Conservation (phyloP, 2,888 invertebrate genomes). For the Thera britannica region DNA sequence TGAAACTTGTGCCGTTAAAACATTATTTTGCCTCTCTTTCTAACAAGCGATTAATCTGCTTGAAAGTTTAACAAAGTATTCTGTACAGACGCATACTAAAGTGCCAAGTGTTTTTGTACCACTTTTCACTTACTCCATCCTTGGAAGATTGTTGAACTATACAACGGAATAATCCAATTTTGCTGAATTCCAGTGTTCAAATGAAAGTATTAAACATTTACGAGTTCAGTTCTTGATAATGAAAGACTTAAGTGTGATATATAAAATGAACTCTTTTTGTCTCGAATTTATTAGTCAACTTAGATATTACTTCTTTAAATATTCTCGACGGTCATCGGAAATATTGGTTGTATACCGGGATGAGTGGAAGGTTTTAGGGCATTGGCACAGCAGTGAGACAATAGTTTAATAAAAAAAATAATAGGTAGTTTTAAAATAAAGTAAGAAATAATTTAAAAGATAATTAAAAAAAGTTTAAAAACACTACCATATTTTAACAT, state of each 20-base stretch:
- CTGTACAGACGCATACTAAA: conserved; percentile 57
- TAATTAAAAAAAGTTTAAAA: no score
- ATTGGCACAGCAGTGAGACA: no score
- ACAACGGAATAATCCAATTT: conserved; percentile 14
- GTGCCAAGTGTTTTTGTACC: conserved; percentile 17
- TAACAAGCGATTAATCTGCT: conserved; percentile 60
- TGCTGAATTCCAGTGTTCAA: conserved; percentile 6
- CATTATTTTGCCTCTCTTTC: conserved; percentile 52
- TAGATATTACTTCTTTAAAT: no score
- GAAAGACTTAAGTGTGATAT: background rate
- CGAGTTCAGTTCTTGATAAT: conserved; percentile 9
- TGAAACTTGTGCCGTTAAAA: conserved; percentile 32
- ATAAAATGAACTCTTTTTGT: no score
- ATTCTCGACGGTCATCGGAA: no score
- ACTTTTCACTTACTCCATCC: conserved; percentile 2
- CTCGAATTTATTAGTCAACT: no score
- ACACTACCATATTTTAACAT: no score
- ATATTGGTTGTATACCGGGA: no score
- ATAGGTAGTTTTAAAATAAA: no score
- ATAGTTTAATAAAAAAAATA: no score
- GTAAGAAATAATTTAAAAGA: no score
- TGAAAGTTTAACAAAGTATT: conserved; percentile 67
- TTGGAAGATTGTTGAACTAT: conserved; percentile 12
- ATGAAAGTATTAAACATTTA: conserved; percentile 2
- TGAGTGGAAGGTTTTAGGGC: no score